Conservation (phyloP, 2,113 vertebrate genomes). For the Lepus europaeus region DNA sequence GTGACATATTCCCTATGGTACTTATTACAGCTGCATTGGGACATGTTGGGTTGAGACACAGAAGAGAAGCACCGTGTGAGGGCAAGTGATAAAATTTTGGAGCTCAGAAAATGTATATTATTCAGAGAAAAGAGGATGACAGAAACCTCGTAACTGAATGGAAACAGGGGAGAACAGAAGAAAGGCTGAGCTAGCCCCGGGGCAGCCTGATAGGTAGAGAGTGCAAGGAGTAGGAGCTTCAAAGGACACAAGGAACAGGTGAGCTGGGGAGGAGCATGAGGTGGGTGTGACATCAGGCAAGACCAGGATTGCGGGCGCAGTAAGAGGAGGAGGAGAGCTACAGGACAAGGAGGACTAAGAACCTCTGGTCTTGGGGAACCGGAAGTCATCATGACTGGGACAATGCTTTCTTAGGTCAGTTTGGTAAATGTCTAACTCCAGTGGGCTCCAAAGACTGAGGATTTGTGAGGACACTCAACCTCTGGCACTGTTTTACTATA, state of each 20-base stretch:
- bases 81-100: background rate
- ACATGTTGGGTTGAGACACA: background rate
- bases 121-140: background rate
- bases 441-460: background rate
- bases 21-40: background rate
- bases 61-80: background rate
- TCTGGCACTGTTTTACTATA: background rate
- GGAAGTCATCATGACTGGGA: background rate
- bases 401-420: background rate
- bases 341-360: fast-evolving
- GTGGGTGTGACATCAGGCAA: background rate
- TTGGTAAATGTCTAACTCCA: background rate
- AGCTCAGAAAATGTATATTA: background rate
- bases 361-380: fast-evolving
- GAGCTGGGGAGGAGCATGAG: background rate
- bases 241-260: fast-evolving
- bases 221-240: background rate
- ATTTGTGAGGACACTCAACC: too few species aligned
- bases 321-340: background rate
- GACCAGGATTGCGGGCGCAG: fast-evolving
- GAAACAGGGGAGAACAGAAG: background rate
- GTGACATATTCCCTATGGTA: background rate
- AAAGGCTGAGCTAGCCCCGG: background rate
- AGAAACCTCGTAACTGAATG: background rate
- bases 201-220: background rate